Percentiles rank a stretch among this genome's conserved stretches.
These are phyloP conservation scores for Channallabes apus DNA, from an alignment of 2,797 vertebrate genomes.

Conservation along the genomic window DNA sequence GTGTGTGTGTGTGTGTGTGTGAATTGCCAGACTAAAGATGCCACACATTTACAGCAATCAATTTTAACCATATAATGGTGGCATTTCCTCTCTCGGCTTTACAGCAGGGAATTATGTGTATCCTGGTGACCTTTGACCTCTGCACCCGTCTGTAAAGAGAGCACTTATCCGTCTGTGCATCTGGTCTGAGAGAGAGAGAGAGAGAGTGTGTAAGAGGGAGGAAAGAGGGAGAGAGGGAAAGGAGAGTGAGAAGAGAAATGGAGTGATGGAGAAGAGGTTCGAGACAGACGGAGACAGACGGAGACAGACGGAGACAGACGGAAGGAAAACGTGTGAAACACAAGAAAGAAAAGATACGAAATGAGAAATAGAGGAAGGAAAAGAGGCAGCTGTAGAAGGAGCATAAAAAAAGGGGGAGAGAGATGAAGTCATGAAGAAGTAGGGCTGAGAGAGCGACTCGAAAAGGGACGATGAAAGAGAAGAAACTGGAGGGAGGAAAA, in stretches of 20 bases:
- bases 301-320: background rate
- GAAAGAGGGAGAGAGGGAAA: too few species aligned
- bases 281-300: background rate
- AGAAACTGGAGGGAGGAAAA: background rate
- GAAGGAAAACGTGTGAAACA: background rate
- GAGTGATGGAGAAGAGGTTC: background rate
- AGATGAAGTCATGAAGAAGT: background rate
- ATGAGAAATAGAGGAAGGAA: background rate
- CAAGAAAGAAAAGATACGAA: background rate
- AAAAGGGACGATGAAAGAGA: background rate
- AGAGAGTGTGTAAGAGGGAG: too few species aligned
- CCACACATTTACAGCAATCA: slow-evolving; percentile 52
- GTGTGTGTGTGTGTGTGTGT: slow-evolving; percentile 1
- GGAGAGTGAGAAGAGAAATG: background rate
- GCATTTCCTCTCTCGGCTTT: slow-evolving; percentile 50
- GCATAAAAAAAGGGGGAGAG: too few species aligned
- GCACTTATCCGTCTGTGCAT: slow-evolving; percentile 53
- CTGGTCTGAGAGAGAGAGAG: slow-evolving; percentile 42
- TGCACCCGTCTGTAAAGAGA: slow-evolving; percentile 37
- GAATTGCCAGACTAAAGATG: slow-evolving; percentile 31
- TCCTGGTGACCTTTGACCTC: slow-evolving; percentile 57
- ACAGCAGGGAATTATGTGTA: slow-evolving; percentile 51
- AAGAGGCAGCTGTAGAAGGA: too few species aligned
- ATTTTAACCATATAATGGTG: slow-evolving; percentile 57
- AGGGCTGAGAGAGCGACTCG: background rate